These are phyloP conservation scores for Chionis minor DNA, from an alignment of 2,113 vertebrate species.

Conservation along the genomic window DNA sequence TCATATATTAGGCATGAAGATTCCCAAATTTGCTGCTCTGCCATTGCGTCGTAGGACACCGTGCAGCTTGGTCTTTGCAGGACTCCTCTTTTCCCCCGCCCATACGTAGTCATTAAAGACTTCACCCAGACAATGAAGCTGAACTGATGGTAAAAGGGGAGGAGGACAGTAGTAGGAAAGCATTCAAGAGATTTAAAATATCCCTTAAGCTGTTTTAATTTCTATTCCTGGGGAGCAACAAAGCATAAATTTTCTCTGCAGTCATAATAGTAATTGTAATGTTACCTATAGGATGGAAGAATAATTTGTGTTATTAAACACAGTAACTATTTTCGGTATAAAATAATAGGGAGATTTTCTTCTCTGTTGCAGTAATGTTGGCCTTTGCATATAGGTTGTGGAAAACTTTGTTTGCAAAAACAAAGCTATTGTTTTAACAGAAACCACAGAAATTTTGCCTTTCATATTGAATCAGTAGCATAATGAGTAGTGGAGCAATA, in stretches of 20 bases:
- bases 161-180: neutral
- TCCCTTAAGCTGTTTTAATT: neutral
- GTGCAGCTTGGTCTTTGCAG: neutral
- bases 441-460: conserved; percentile 53
- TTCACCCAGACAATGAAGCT: neutral
- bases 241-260: conserved; percentile 1
- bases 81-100: neutral
- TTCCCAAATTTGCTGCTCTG: neutral
- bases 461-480: conserved; percentile 77
- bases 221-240: conserved; percentile 4
- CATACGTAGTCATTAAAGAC: accelerated
- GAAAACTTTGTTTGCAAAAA: conserved; percentile 52
- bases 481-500: conserved; percentile 56
- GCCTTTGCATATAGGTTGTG: neutral
- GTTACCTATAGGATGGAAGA: neutral
- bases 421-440: conserved; percentile 37
- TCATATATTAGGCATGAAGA: neutral
- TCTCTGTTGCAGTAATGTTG: neutral
- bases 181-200: neutral
- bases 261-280: neutral
- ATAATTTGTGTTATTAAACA: neutral
- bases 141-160: neutral
- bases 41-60: neutral
- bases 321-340: neutral
- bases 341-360: neutral